These are phyloP conservation scores for Grus americana DNA, from an alignment of 2,113 vertebrate species.

Conservation along the genomic window DNA sequence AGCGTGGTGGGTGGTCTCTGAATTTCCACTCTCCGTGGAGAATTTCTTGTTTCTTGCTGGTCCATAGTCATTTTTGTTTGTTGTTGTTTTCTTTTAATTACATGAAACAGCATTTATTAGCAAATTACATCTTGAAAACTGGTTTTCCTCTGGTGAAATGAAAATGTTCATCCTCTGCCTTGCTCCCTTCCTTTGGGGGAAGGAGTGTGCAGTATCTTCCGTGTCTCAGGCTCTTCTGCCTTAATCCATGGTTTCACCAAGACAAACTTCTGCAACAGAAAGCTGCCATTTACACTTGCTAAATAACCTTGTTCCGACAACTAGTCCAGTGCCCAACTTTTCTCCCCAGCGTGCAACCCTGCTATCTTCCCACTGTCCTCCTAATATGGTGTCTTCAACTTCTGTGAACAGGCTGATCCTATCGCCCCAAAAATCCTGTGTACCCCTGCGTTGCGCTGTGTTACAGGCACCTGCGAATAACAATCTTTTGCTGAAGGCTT, in stretches of 20 bases:
- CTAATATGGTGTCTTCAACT: neutral
- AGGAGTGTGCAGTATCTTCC: neutral
- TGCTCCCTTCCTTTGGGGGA: neutral
- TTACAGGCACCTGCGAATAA: neutral
- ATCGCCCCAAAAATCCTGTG: neutral
- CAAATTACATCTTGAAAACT: slow-evolving; percentile 3
- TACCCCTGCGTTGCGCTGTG: fast-evolving
- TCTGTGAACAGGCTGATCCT: neutral
- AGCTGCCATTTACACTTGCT: neutral
- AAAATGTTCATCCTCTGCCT: neutral
- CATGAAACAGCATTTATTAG: neutral
- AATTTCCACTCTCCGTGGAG: neutral
- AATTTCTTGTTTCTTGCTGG: neutral
- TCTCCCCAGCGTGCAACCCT: neutral
- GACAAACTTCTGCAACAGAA: neutral
- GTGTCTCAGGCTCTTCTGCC: neutral
- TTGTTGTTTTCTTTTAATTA: slow-evolving; percentile 16
- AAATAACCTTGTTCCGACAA: neutral
- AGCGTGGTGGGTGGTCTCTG: neutral
- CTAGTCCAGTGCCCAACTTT: neutral
- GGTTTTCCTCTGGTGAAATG: neutral
- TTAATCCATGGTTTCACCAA: neutral
- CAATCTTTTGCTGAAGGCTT: neutral
- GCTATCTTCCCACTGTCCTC: neutral
- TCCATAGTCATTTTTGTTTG: neutral